Evolutionary conservation across 2,797 vertebrate genomes (phyloP).

Genomic region (Anguilla megastoma): DNA sequence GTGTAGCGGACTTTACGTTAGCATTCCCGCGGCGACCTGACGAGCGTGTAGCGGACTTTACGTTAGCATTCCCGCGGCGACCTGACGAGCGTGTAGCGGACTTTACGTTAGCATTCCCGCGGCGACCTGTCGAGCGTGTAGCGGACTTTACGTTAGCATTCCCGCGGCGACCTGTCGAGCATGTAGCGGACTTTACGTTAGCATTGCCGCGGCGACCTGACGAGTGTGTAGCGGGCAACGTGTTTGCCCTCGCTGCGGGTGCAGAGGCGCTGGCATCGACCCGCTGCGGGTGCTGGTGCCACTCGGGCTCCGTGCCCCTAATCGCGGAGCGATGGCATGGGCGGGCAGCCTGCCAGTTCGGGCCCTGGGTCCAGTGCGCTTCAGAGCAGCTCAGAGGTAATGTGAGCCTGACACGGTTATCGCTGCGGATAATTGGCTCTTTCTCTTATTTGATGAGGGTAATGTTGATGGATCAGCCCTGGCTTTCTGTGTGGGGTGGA

Average conservation of each 20-base stretch:
- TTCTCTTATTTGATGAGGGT: not conserved
- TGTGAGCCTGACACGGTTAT: not conserved
- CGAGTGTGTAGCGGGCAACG: not conserved
- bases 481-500: not conserved
- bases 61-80: too few species aligned
- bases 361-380: conserved; percentile 14
- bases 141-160: too few species aligned
- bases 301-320: conserved; percentile 38
- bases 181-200: too few species aligned
- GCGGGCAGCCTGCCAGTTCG: conserved; percentile 38
- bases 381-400: not conserved
- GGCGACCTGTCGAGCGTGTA: too few species aligned
- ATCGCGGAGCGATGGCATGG: conserved; percentile 55
- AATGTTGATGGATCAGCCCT: not conserved
- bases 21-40: too few species aligned
- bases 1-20: too few species aligned
- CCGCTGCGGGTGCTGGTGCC: conserved; percentile 43
- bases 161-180: too few species aligned
- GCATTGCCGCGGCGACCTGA: too few species aligned
- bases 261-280: conserved; percentile 51
- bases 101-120: too few species aligned
- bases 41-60: too few species aligned
- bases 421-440: not conserved
- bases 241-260: conserved; percentile 43
- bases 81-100: too few species aligned